These are phyloP conservation scores for Odocoileus virginianus DNA, from an alignment of 2,113 vertebrate genomes.

Conservation along the genomic window DNA sequence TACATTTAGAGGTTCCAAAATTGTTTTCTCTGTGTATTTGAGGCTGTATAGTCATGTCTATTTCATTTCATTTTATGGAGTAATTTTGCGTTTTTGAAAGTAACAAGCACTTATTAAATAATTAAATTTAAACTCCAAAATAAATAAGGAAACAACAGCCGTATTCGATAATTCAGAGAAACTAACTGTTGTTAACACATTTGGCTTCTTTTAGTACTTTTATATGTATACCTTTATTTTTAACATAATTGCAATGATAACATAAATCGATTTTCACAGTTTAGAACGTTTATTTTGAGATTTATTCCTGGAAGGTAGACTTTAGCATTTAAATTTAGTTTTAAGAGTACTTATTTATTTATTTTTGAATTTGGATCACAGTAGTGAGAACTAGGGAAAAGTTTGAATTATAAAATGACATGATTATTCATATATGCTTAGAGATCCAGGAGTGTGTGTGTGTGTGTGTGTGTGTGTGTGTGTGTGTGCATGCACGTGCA, in stretches of 20 bases:
- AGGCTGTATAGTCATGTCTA: background rate
- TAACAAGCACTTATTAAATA: background rate
- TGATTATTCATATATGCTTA: background rate
- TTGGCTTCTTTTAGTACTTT: background rate
- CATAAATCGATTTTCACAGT: background rate
- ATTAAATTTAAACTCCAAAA: background rate
- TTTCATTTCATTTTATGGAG: background rate
- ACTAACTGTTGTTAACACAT: background rate
- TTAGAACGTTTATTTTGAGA: background rate
- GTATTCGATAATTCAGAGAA: background rate
- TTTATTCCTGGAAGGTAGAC: background rate
- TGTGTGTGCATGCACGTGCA: background rate
- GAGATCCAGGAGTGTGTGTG: background rate
- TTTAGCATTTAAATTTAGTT: background rate
- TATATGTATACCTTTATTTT: background rate
- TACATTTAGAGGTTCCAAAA: background rate
- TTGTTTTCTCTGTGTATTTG: background rate
- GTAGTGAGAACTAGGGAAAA: background rate
- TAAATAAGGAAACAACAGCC: background rate
- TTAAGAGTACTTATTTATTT: background rate
- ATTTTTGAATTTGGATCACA: background rate
- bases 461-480: background rate
- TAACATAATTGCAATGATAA: background rate
- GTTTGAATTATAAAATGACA: background rate
- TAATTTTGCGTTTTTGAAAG: background rate